Evolutionary conservation across 2,888 invertebrate genomes (phyloP).

Genomic region (Pardosa pseudoannulata): DNA sequence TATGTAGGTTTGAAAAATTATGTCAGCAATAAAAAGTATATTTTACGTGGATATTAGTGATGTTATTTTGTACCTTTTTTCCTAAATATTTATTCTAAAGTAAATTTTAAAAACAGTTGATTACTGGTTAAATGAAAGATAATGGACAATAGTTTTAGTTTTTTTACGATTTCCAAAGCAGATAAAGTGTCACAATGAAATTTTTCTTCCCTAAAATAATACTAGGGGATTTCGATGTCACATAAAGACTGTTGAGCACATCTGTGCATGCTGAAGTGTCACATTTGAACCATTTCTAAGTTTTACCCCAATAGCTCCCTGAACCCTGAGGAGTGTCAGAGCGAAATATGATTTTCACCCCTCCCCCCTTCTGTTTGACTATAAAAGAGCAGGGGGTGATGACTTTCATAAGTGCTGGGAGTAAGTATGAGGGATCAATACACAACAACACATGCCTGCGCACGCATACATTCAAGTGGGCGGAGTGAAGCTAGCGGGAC

Average conservation of each 20-base stretch:
- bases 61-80: too few relatives aligned
- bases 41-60: too few relatives aligned
- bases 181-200: too few relatives aligned
- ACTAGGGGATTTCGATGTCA: too few relatives aligned
- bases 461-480: constrained; percentile 56
- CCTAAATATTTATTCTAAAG: too few relatives aligned
- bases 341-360: constrained; percentile 60
- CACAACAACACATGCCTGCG: constrained; percentile 58
- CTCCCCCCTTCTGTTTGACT: constrained; percentile 40
- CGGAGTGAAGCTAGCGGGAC: constrained; percentile 37
- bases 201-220: too few relatives aligned
- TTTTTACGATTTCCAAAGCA: too few relatives aligned
- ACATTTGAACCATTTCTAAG: not conserved
- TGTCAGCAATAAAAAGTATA: too few relatives aligned
- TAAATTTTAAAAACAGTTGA: too few relatives aligned
- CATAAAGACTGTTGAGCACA: not conserved
- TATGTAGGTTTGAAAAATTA: too few relatives aligned
- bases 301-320: not conserved
- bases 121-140: too few relatives aligned
- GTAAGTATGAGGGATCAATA: constrained; percentile 67
- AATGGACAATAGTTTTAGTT: too few relatives aligned
- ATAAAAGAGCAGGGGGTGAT: constrained; percentile 61
- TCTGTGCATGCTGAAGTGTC: not conserved
- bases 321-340: constrained; percentile 35
- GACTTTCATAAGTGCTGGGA: constrained; percentile 67